A percentile compares a stretch with the other conserved stretches of the same genome.
These are phyloP conservation scores for Bibio marci DNA, from an alignment of 2,888 invertebrate genomes.

Conservation along the genomic window DNA sequence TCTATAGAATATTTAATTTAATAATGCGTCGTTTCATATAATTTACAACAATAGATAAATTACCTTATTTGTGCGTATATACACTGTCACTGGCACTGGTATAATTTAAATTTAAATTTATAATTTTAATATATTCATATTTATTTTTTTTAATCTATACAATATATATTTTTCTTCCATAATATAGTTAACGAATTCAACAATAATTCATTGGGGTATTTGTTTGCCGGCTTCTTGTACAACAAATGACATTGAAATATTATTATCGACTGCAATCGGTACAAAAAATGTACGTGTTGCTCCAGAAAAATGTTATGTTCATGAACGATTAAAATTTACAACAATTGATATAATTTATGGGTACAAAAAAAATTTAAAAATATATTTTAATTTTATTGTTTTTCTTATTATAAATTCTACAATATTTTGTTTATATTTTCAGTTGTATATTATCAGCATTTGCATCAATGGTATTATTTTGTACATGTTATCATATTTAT, in stretches of 20 bases:
- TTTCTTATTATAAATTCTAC: not conserved
- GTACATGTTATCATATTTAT: conserved; percentile 34
- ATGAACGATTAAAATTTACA: conserved; percentile 27
- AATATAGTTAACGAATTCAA: conserved; percentile 10
- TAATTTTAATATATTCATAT: too few relatives aligned
- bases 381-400: not conserved
- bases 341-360: conserved; percentile 25
- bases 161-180: too few relatives aligned
- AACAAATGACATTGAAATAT: conserved; percentile 33
- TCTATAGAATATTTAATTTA: too few relatives aligned
- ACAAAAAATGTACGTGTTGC: conserved; percentile 30
- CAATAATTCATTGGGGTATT: conserved; percentile 39
- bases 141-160: too few relatives aligned
- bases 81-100: too few relatives aligned
- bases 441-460: conserved; percentile 34
- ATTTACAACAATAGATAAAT: too few relatives aligned
- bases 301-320: conserved; percentile 34
- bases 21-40: too few relatives aligned
- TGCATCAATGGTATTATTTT: conserved; percentile 27
- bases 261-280: conserved; percentile 27
- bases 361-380: conserved; percentile 16
- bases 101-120: too few relatives aligned
- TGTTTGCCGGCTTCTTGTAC: conserved; percentile 43
- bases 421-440: conserved; percentile 15
- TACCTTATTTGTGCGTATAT: too few relatives aligned